Evolutionary conservation across 2,888 invertebrate species (phyloP).

Genomic region (Volucella zonaria): DNA sequence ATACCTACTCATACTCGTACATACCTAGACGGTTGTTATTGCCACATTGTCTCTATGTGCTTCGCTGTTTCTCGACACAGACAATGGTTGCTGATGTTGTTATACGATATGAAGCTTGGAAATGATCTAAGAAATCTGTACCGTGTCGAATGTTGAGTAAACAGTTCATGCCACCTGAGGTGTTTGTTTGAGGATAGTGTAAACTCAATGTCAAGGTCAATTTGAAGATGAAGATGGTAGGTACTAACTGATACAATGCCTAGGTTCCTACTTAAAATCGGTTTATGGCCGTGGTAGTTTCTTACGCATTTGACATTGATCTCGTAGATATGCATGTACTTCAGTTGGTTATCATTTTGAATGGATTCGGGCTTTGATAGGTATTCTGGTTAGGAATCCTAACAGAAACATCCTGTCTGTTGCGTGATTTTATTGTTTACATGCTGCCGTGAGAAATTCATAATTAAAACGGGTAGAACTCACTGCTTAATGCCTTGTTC

Average conservation of each 20-base stretch:
- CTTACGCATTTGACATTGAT: too few species aligned
- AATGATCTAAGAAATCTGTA: slow-evolving; percentile 23
- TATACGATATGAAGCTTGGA: slow-evolving; percentile 8
- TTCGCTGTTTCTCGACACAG: slow-evolving; percentile 9
- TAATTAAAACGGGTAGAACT: too few species aligned
- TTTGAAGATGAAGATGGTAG: neutral
- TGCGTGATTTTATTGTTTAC: too few species aligned
- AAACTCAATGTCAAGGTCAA: slow-evolving; percentile 58
- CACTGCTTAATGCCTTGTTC: too few species aligned
- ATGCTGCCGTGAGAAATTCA: too few species aligned
- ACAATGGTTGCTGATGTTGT: neutral
- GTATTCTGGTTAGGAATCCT: too few species aligned
- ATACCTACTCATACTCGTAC: neutral
- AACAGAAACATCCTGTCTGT: too few species aligned
- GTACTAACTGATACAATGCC: slow-evolving; percentile 10
- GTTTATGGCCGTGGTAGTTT: neutral
- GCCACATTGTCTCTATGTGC: slow-evolving; percentile 13
- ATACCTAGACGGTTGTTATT: neutral
- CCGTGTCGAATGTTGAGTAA: slow-evolving; percentile 23
- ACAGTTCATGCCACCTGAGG: slow-evolving; percentile 5
- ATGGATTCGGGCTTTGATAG: too few species aligned
- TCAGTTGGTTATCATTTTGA: too few species aligned
- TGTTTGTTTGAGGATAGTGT: slow-evolving; percentile 31
- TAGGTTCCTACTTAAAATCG: slow-evolving; percentile 1
- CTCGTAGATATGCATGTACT: too few species aligned